Percentiles rank a stretch among this genome's conserved stretches.
Evolutionary conservation across 1,140 invertebrate species (phyloP).

Genomic region (Galleria mellonella): DNA sequence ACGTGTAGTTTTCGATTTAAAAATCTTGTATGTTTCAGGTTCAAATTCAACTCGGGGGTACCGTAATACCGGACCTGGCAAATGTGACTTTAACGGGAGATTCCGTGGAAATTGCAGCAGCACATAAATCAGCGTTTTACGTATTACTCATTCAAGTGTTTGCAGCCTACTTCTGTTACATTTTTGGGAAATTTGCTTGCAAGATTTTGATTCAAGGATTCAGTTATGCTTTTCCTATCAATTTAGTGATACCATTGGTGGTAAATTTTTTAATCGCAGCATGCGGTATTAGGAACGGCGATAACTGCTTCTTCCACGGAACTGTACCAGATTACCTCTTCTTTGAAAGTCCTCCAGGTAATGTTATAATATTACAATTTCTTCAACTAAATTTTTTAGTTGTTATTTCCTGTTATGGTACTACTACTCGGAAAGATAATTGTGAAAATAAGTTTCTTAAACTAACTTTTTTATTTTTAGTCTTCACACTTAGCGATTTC

Average conservation of each 20-base stretch:
- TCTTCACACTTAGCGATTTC: constrained; percentile 88
- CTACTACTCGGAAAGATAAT: too few relatives aligned
- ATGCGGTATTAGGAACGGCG: constrained; percentile 88
- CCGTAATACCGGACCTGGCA: constrained; percentile 81
- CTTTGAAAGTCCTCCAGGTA: constrained; percentile 87
- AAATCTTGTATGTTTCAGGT: constrained; percentile 59
- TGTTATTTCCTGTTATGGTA: too few relatives aligned
- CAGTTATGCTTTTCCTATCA: constrained; percentile 96
- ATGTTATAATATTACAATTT: too few relatives aligned
- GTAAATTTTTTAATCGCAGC: constrained; percentile 92
- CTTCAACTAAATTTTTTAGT: too few relatives aligned
- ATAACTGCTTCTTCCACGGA: constrained; percentile 91
- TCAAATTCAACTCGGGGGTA: constrained; percentile 71
- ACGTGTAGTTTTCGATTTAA: too few relatives aligned
- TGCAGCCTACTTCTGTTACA: constrained; percentile 90
- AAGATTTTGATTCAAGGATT: constrained; percentile 97
- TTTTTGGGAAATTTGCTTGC: constrained; percentile 96
- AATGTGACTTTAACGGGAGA: constrained; percentile 83
- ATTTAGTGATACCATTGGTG: constrained; percentile 91
- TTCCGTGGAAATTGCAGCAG: constrained; percentile 80
- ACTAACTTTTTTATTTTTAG: constrained; percentile 45
- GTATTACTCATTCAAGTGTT: constrained; percentile 88
- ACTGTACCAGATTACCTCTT: constrained; percentile 92
- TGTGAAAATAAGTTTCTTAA: neutral
- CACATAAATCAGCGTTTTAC: constrained; percentile 83